Percentiles rank a stretch among this genome's conserved stretches.
Evolutionary conservation across 2,113 vertebrate genomes (phyloP).

Genomic region (Mesembrinibis cayennensis): DNA sequence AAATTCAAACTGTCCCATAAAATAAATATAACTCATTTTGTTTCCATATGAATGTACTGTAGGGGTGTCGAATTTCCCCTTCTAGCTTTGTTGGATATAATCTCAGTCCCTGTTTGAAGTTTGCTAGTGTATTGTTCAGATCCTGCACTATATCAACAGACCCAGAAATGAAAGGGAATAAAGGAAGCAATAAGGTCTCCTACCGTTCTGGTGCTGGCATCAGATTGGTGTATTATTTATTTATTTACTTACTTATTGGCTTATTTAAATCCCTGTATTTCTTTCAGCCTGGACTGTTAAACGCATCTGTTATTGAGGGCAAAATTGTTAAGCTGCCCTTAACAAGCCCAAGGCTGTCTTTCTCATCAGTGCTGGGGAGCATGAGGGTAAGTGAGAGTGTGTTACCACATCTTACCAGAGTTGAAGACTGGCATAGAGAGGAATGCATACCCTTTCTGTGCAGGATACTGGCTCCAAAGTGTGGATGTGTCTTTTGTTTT

Average conservation of each 20-base stretch:
- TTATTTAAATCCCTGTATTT: constrained; percentile 9
- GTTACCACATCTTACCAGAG: not conserved
- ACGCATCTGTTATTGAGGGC: not conserved
- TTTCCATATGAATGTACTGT: constrained; percentile 24
- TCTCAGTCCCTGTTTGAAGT: constrained; percentile 54
- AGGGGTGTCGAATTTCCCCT: constrained; percentile 58
- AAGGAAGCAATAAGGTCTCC: constrained; percentile 46
- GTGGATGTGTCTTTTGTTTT: not conserved
- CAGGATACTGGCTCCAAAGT: not conserved
- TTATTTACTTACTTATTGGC: not conserved
- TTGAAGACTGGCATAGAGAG: not conserved
- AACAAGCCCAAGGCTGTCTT: not conserved
- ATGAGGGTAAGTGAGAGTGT: not conserved
- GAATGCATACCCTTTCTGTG: not conserved
- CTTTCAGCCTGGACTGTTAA: constrained; percentile 8
- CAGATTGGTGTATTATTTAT: not conserved
- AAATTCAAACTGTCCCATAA: constrained; percentile 74
- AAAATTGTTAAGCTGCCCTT: not conserved
- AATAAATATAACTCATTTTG: constrained; percentile 70
- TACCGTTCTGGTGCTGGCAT: constrained; percentile 23
- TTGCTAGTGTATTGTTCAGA: constrained; percentile 39
- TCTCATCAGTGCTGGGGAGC: not conserved
- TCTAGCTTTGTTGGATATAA: constrained; percentile 24
- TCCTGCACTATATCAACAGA: constrained; percentile 41
- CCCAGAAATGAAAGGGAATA: constrained; percentile 37